phyloP scores from a whole-genome alignment of 2,797 vertebrate genomes.

The Acipenser ruthenus region DNA sequence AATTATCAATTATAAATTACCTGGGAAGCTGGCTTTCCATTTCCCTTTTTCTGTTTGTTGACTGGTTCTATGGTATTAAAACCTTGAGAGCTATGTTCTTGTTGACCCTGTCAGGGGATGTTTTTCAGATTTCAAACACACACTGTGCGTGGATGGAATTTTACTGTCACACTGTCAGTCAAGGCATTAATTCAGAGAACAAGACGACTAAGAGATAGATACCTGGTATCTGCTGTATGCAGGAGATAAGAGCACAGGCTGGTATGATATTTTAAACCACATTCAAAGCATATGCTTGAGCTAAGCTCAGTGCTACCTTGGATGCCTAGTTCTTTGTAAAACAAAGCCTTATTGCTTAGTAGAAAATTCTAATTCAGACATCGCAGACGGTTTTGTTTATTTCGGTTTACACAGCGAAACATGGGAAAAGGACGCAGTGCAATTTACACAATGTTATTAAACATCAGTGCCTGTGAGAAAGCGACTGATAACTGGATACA shows the following conservation, averaged over 20 bases:
- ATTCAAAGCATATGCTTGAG: too few relatives aligned
- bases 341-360: too few relatives aligned
- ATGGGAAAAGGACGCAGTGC: too few relatives aligned
- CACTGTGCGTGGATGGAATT: constrained; percentile 31
- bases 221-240: constrained; percentile 53
- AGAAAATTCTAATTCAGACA: too few relatives aligned
- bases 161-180: constrained; percentile 63
- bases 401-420: too few relatives aligned
- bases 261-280: too few relatives aligned
- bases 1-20: constrained; percentile 3
- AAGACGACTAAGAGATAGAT: constrained; percentile 64
- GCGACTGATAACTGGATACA: too few relatives aligned
- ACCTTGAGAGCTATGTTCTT: constrained; percentile 3
- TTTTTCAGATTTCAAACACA: constrained; percentile 38
- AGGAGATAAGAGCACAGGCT: constrained; percentile 54
- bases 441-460: too few relatives aligned
- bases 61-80: constrained; percentile 6
- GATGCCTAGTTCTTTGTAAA: too few relatives aligned
- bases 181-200: constrained; percentile 52
- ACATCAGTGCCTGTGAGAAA: too few relatives aligned
- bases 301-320: too few relatives aligned
- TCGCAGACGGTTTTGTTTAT: too few relatives aligned
- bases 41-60: neutral
- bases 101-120: constrained; percentile 29
- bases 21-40: neutral